Evolutionary conservation across 2,113 vertebrate genomes (phyloP), one percentile per base, ranked within the genome.

Genomic region (Recurvirostra avosetta): DNA sequence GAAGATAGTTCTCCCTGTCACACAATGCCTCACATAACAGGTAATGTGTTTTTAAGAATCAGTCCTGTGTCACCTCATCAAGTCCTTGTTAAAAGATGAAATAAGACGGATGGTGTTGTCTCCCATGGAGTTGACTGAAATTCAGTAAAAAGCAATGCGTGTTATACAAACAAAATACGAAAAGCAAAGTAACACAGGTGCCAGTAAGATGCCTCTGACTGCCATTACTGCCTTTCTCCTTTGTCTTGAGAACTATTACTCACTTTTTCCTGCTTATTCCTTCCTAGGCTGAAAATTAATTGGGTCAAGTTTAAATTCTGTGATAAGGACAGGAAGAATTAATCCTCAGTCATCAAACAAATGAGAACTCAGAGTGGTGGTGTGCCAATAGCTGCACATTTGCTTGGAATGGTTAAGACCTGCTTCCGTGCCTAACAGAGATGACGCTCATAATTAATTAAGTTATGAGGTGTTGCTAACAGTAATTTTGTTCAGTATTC

Each of bases 21-120:
- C 98, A 98, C 98, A 98, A 88, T 98, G 98, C 97, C 91, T 98
- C 98, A 96, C 98, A 97, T 98, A 98, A 97, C 98, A 98, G 98
- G 98, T 98, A 98, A 98, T 98, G 98, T 98, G 98, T 98, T 98
- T 98, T 98, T 98, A 98, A 98, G 98, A 98, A 98, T 98, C 98
- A 98, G 94, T 98, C 97, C 97, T 93, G 97, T 98, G 98, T 98
- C 98, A 98, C 98, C 98, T 98, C 98, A 98, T 98, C 98, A 98
- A 98, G 98, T 98, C 97, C 98, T 98, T 98, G 98, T 98, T 98
- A 98, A 98, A 98, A 97, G 98, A 98, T 98, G 98, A 98, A 98
- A 98, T 98, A 98, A 98, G 98, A 98, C 30, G 96, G 97, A 98
- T 98, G 96, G 96, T 97, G 97, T 97, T 98, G 97, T 98, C 97